Evolutionary conservation across 2,113 vertebrate species (phyloP), one percentile per base, ranked within the genome.

Genomic region (Seriola quinqueradiata): DNA sequence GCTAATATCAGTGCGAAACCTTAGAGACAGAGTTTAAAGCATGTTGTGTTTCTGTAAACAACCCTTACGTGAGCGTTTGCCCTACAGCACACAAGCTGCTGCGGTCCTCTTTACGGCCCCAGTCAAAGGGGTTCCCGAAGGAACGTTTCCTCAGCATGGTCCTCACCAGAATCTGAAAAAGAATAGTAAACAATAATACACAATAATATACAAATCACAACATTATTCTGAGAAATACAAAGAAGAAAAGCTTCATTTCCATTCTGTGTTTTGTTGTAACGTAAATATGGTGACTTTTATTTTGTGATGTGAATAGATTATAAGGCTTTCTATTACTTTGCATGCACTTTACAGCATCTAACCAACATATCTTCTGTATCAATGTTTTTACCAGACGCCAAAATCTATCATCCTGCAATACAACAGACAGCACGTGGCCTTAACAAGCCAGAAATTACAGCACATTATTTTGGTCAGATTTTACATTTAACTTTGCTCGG

Each of bases 71-170:
- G 85, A 98, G 95, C 52, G 91, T 83, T 83, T 94, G 96, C 34
- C 96, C 97, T 0, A 96, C 92, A 0, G 95, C 91, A 11, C 96
- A 95, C 89, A 95, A 55, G 0, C 93, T 94, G 76, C 85, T 82
- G 48, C 97, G 88, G 40, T 99, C 98, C 55, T 99, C 98, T 81
- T 95, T 95, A 75, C 95, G 96, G 82, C 95, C 96, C 90, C 96
- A 97, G 54, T 99, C 98, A 0, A 99, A 99, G 0, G 98, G 98
- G 90, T 99, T 99, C 81, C 98, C 97, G 0, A 99, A 99, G 50
- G 98, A 99, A 48, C 98, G 95, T 75, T 99, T 99, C 60, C 98
- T 96, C 84, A 99, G 96, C 98, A 99, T 99, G 0, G 98, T 98
- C 92, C 98, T 97, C 61, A 99, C 98, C 92, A 99, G 83, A 86